Evolutionary conservation across 2,797 vertebrate species (phyloP), one percentile per base, ranked within the genome.

Genomic region (Poecilia velifera): DNA sequence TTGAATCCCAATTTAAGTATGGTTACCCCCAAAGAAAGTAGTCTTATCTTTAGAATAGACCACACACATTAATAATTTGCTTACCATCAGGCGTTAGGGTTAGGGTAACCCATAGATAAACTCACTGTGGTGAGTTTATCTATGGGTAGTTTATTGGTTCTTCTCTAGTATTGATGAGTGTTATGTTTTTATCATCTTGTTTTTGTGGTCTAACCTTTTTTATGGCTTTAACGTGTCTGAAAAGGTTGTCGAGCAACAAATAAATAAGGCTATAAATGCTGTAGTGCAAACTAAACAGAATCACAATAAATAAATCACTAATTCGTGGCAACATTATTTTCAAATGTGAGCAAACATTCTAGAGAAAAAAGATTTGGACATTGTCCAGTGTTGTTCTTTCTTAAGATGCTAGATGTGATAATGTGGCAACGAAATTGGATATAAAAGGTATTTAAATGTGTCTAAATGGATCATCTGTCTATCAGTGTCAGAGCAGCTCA

Each of bases 1-100:
- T 57, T 59, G 9, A 78, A 74, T 73, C 74, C 55, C 6, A 57
- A 39, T 66, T 73, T 57, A 16, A 80, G 78, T 74, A 43, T 41
- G 22, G 53, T 70, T 43, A 51, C 39, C 57, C 64, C 31, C 2
- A 13, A 31, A 75, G 2, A 45, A 70, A 70, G 43, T 70, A 70
- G 39, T 70, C 13, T n/a, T 45, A 45, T 45, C 68, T 46, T 71
- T 43, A 71, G 6, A 28, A n/a, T 46, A n/a, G 22, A 16, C 43
- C 68, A 71, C 43, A 8, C 41, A 71, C 13, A 46, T 28, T 8
- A 45, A 46, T 71, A 22, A 31, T 68, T 68, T 71, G 68, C 10
- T 71, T 46, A 28, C n/a, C 68, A 71, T 71, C 25, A 28, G 25
- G 10, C n/a, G 3, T 55, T 41, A 55, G 25, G 6, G 49, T 22